phyloP scores from a whole-genome alignment of 2,797 vertebrate species.

The Sebastiscus tertius region DNA sequence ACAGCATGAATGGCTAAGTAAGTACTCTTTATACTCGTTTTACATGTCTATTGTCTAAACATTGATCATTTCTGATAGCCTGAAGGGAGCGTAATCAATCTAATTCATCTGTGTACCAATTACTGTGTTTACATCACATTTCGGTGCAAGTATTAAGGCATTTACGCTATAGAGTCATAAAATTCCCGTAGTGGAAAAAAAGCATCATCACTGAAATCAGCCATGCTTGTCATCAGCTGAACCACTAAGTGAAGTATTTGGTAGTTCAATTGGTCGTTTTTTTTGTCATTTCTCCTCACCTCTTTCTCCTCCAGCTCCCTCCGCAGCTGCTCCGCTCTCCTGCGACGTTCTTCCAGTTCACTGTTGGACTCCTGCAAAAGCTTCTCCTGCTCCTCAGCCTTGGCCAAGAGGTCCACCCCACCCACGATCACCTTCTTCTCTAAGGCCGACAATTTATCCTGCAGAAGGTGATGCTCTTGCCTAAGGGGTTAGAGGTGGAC shows the following conservation, averaged over 20 bases:
- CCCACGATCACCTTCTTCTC: slow-evolving; percentile 99
- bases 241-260: background rate
- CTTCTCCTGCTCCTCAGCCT: slow-evolving; percentile 98
- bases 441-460: slow-evolving; percentile 93
- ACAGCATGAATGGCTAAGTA: background rate
- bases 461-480: slow-evolving; percentile 94
- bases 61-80: too few relatives aligned
- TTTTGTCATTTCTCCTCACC: slow-evolving; percentile 69
- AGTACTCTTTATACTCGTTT: background rate
- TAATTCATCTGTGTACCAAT: too few relatives aligned
- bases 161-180: too few relatives aligned
- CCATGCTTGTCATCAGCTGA: background rate
- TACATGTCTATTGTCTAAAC: too few relatives aligned
- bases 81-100: too few relatives aligned
- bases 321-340: slow-evolving; percentile 94
- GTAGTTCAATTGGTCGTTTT: background rate
- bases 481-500: slow-evolving; percentile 68
- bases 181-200: too few relatives aligned
- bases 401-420: slow-evolving; percentile 96
- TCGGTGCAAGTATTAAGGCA: too few relatives aligned
- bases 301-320: slow-evolving; percentile 98
- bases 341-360: slow-evolving; percentile 94
- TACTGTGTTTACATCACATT: too few relatives aligned
- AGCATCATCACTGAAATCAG: too few relatives aligned
- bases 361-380: slow-evolving; percentile 98